Conservation (phyloP, 2,113 vertebrate genomes). For the Apodemus speciosus region DNA sequence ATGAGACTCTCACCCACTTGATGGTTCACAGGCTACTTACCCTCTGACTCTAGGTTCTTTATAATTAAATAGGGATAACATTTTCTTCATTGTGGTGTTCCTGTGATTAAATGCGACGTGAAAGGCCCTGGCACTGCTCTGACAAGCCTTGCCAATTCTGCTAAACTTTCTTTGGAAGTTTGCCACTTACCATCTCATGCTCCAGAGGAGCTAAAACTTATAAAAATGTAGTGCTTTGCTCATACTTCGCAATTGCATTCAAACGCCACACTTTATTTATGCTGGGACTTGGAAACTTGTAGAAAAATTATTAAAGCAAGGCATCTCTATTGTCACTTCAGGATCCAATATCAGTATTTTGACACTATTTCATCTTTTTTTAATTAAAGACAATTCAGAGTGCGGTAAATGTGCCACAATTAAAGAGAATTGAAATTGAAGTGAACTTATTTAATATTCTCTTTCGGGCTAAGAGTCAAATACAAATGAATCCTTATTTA, state of each 20-base stretch:
- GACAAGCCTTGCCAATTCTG: neutral
- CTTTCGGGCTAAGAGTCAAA: conserved; percentile 55
- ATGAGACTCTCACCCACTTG: neutral
- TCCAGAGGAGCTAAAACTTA: conserved; percentile 38
- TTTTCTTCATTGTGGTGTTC: conserved; percentile 54
- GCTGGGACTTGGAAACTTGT: conserved; percentile 17
- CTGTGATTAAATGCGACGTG: conserved; percentile 4
- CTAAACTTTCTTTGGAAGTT: conserved; percentile 62
- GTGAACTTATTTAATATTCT: conserved; percentile 52
- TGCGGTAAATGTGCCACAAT: conserved; percentile 34
- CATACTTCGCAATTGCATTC: conserved; percentile 56
- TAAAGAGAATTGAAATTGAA: conserved; percentile 64
- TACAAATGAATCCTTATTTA: conserved; percentile 33
- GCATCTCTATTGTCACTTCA: conserved; percentile 22
- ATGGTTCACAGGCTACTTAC: neutral
- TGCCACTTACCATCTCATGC: conserved; percentile 40
- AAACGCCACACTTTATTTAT: conserved; percentile 46
- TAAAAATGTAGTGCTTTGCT: conserved; percentile 46
- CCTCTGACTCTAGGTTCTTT: conserved; percentile 36
- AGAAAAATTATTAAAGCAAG: conserved; percentile 47
- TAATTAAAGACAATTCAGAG: conserved; percentile 62
- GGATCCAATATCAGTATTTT: conserved; percentile 21
- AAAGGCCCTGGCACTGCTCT: conserved; percentile 23
- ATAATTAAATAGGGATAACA: conserved; percentile 50
- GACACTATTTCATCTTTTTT: conserved; percentile 64